These are phyloP conservation scores for Planococcus citri DNA, from an alignment of 1,140 invertebrate species.

Conservation along the genomic window DNA sequence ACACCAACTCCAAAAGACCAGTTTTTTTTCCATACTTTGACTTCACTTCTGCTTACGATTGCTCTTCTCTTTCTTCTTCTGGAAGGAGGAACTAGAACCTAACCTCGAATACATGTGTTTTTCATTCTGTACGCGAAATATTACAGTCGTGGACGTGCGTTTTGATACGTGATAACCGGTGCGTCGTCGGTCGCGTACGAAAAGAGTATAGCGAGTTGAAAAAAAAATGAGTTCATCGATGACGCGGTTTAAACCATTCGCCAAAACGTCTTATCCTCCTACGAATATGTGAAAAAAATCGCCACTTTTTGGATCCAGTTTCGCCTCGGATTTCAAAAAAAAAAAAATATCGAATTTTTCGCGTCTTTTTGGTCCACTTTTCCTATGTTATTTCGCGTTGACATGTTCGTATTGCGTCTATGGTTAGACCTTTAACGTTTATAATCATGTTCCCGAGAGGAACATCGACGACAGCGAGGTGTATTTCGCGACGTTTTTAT, in stretches of 20 bases:
- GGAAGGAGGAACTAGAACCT: background rate
- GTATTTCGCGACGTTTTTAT: background rate
- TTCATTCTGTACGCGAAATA: background rate
- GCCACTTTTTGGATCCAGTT: too few relatives aligned
- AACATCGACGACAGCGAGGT: background rate
- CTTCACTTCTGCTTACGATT: too few relatives aligned
- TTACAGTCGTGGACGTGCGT: background rate
- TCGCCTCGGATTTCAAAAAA: background rate
- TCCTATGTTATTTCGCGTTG: background rate
- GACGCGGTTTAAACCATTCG: background rate
- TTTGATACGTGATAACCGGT: constrained; percentile 13
- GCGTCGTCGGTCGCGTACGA: too few relatives aligned
- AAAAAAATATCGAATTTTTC: background rate
- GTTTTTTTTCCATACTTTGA: background rate
- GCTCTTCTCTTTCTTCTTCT: background rate
- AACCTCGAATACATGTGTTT: constrained; percentile 6
- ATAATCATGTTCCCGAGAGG: background rate
- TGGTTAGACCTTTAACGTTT: background rate
- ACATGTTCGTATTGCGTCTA: background rate
- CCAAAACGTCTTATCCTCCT: background rate
- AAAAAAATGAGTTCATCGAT: background rate
- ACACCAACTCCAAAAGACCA: background rate
- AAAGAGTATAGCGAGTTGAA: background rate
- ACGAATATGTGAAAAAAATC: too few relatives aligned
- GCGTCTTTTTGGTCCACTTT: background rate